phyloP scores from a whole-genome alignment of 1,140 invertebrate genomes.

The roundworm (Caenorhabditis elegans) region WBcel235 BX284605.5:10406001-10406500 shows the following conservation, averaged over 20 bases:
- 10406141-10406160: too few relatives aligned
- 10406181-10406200: too few relatives aligned
- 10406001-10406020: constrained; percentile 36
- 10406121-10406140: too few relatives aligned
- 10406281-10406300: not conserved
- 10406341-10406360: not conserved
- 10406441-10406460: too few relatives aligned
- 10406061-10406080: constrained; percentile 13
- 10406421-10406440: too few relatives aligned
- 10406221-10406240: not conserved
- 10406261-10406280: not conserved
- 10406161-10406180: too few relatives aligned
- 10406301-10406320: not conserved
- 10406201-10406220: not conserved
- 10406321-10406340: not conserved
- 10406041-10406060: constrained; percentile 38
- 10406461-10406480: too few relatives aligned
- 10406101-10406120: too few relatives aligned
- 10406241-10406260: not conserved
- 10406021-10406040: constrained; percentile 38
- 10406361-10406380: not conserved
- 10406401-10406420: too few relatives aligned
- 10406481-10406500: too few relatives aligned
- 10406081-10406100: not conserved
- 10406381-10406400: not conserved